Conservation (phyloP, 2,113 vertebrate genomes). For the Serinus canaria region DNA sequence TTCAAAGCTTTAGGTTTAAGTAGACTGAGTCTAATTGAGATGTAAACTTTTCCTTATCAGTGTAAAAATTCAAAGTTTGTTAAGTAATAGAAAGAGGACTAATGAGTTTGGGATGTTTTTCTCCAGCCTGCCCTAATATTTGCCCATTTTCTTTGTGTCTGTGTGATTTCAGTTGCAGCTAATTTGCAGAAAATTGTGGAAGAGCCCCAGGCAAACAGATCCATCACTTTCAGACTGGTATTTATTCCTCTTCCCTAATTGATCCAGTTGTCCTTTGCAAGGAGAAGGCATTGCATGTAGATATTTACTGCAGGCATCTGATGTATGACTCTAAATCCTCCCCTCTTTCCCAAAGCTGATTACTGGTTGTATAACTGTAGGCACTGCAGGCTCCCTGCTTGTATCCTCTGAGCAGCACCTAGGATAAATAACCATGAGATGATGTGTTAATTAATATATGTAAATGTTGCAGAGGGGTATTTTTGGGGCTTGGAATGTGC, state of each 20-base stretch:
- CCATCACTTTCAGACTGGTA: slow-evolving; percentile 98
- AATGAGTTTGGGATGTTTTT: neutral
- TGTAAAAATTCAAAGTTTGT: neutral
- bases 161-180: slow-evolving; percentile 90
- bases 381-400: neutral
- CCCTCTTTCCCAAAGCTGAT: neutral
- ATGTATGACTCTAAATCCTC: neutral
- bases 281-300: neutral
- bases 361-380: neutral
- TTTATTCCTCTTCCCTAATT: slow-evolving; percentile 58
- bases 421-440: neutral
- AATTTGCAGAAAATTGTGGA: slow-evolving; percentile 99
- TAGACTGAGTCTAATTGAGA: neutral
- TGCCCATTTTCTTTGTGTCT: slow-evolving; percentile 23
- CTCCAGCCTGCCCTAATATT: neutral
- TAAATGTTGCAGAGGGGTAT: neutral
- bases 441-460: neutral
- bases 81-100: neutral
- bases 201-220: slow-evolving; percentile 92
- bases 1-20: neutral
- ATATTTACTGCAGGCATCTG: neutral
- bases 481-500: neutral
- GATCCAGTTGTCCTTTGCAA: neutral
- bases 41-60: neutral
- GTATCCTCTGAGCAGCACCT: neutral